Evolutionary conservation across 2,888 invertebrate species (phyloP), one percentile per base, ranked within the genome.

Genomic region (Ashinkailepas kermadecensis): DNA sequence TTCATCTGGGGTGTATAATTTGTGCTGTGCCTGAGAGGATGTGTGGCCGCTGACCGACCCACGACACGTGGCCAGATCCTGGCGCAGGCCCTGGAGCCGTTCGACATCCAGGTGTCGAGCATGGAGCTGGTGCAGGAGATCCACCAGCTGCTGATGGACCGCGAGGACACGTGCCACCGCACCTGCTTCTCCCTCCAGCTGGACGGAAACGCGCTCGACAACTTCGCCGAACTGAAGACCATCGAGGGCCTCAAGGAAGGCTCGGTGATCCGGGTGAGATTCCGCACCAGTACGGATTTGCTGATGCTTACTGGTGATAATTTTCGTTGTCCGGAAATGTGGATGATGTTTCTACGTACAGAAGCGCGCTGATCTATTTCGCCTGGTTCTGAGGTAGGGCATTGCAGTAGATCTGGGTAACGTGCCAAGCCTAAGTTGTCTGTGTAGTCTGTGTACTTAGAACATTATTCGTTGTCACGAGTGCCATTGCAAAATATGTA

Each of bases 121-220:
- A 96, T 97, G 94, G 97, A 99, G 88, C 89, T 99, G 84, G 98
- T 99, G 0, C 91, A 93, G 89, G 99, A 99, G 90, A 97, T 99
- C 83, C 98, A 99, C 88, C 99, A 99, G 89, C 90, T 99, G 84
- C 89, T 99, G 81, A 97, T 99, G 95, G 99, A 99, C 87, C 91
- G 98, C 57, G 99, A 99, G 88, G 97, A 99, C 87, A 98, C 99
- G 0, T 99, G 99, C 86, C 98, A 99, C 87, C 91, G 99, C 81
- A 99, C 99, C 0, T 99, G 99, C 87, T 99, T 99, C 88, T 97
- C 97, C 0, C 90, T 99, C 81, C 97, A 98, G 88, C 89, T 99
- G 80, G 96, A 99, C 86, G 96, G 96, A 64, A 92, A 93, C 82
- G 95, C 96, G 0, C 89, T 99, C 84, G 99, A 99, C 87, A 97